phyloP scores from a whole-genome alignment of 2,888 invertebrate genomes.

The Machimus atricapillus region DNA sequence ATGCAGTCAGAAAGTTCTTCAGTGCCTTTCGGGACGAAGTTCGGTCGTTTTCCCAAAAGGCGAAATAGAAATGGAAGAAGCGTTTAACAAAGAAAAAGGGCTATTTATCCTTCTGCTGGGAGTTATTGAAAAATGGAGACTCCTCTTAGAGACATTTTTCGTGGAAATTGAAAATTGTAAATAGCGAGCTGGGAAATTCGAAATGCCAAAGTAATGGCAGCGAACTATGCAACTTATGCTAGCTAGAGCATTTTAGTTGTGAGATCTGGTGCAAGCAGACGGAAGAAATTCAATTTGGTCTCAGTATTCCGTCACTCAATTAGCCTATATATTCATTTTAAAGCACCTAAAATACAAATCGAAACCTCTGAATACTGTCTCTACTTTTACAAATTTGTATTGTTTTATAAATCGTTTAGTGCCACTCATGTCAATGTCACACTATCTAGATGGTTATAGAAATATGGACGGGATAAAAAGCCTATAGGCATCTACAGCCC shows the following conservation, averaged over 20 bases:
- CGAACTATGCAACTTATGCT: not conserved
- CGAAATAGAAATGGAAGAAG: not conserved
- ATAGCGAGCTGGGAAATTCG: not conserved
- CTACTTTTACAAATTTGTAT: not conserved
- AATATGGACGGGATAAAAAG: not conserved
- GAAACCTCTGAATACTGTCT: too few relatives aligned
- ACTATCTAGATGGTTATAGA: not conserved
- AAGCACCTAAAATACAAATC: not conserved
- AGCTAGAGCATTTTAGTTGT: not conserved
- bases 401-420: not conserved
- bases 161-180: not conserved
- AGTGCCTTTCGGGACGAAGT: not conserved
- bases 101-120: not conserved
- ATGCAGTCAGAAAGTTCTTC: not conserved
- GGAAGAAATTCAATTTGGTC: not conserved
- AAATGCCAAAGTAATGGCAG: not conserved
- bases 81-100: not conserved
- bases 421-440: not conserved
- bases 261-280: not conserved
- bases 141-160: not conserved
- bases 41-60: not conserved
- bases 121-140: slow-evolving; percentile 3
- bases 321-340: not conserved
- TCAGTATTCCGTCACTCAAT: not conserved
- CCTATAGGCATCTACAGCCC: not conserved